Evolutionary conservation across 2,888 invertebrate species (phyloP).

Genomic region (Crocallis elinguaria): DNA sequence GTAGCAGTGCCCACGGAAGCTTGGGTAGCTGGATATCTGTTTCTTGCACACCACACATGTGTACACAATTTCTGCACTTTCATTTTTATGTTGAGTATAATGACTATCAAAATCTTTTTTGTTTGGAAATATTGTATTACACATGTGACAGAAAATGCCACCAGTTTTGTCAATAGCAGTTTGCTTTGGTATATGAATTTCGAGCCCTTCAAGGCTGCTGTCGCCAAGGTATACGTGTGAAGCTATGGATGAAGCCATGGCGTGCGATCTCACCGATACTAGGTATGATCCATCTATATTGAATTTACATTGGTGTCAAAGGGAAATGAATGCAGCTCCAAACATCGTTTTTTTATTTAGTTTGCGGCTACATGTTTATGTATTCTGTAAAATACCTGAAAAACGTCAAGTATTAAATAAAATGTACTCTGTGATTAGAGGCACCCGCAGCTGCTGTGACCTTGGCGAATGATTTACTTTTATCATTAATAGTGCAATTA

Average conservation of each 20-base stretch:
- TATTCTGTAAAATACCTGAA: conserved; percentile 53
- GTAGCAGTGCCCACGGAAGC: conserved; percentile 86
- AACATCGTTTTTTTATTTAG: conserved; percentile 58
- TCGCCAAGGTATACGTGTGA: conserved; percentile 19
- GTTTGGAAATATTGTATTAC: conserved; percentile 76
- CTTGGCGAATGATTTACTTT: conserved; percentile 31
- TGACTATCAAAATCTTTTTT: conserved; percentile 83
- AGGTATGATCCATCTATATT: conserved; percentile 74
- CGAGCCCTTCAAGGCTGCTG: conserved; percentile 17
- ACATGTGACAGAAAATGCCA: conserved; percentile 85
- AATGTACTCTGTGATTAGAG: neutral
- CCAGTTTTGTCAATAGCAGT: conserved; percentile 75
- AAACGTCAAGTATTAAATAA: conserved; percentile 37
- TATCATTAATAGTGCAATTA: conserved; percentile 21
- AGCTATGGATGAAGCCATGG: conserved; percentile 59
- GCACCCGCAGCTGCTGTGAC: conserved; percentile 31
- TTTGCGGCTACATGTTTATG: conserved; percentile 70
- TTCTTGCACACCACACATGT: conserved; percentile 85
- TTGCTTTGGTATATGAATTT: conserved; percentile 50
- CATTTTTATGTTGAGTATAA: conserved; percentile 69
- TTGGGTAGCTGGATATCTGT: conserved; percentile 80
- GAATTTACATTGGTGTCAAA: conserved; percentile 60
- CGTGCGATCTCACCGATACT: conserved; percentile 44
- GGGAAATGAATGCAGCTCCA: conserved; percentile 60
- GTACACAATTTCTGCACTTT: conserved; percentile 66